phyloP scores from a whole-genome alignment of 2,797 vertebrate genomes.

The Alouatta caraya region DNA sequence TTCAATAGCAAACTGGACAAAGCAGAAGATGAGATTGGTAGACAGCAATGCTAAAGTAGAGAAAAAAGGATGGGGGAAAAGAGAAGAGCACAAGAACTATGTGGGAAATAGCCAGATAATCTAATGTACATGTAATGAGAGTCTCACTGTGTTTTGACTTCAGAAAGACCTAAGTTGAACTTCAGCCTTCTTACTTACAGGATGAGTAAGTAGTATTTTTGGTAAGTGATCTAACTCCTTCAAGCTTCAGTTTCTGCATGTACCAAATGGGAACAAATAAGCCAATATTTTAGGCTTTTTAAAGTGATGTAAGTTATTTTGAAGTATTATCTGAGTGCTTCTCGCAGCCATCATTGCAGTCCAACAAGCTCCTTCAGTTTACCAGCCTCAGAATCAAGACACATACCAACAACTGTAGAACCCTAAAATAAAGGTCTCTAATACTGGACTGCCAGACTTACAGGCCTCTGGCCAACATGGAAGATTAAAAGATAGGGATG shows the following conservation, averaged over 20 bases:
- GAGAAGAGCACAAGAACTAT: background rate
- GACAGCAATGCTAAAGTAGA: background rate
- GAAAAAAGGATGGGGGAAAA: background rate
- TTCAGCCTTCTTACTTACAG: background rate
- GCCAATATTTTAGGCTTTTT: background rate
- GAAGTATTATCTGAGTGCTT: background rate
- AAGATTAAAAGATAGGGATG: background rate
- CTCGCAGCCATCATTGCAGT: background rate
- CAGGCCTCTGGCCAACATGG: background rate
- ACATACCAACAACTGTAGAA: background rate
- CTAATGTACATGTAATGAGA: background rate
- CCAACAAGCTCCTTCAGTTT: background rate
- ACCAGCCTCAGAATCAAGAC: background rate
- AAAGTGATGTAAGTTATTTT: background rate
- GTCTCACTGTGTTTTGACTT: background rate
- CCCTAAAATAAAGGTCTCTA: background rate
- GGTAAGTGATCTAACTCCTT: background rate
- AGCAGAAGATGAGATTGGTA: background rate
- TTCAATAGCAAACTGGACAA: background rate
- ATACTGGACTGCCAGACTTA: background rate
- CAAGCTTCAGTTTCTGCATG: background rate
- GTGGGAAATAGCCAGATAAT: background rate
- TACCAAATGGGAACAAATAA: background rate
- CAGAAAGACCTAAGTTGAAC: background rate
- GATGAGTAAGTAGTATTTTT: background rate